Evolutionary conservation across 2,888 invertebrate species (phyloP).

Genomic region (Prosopocoilus inquinatus): DNA sequence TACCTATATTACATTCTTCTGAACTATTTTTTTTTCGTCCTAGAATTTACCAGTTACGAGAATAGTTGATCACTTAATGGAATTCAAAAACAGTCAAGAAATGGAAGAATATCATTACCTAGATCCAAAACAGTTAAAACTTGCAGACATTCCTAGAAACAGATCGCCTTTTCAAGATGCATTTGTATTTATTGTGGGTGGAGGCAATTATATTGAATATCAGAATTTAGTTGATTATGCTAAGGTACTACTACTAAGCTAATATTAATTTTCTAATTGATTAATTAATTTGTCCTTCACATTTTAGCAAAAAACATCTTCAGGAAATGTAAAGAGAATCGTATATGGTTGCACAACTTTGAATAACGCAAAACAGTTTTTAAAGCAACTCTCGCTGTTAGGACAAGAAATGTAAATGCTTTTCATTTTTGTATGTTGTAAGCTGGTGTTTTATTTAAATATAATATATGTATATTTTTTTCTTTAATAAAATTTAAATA

Average conservation of each 20-base stretch:
- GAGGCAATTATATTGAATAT: constrained; percentile 98
- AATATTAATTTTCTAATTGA: background rate
- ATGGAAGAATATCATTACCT: constrained; percentile 89
- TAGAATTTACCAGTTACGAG: constrained; percentile 93
- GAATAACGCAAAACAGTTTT: constrained; percentile 90
- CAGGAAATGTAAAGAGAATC: constrained; percentile 73
- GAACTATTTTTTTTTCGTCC: constrained; percentile 15
- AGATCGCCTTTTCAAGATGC: constrained; percentile 79
- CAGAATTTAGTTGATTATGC: constrained; percentile 96
- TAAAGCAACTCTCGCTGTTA: constrained; percentile 82
- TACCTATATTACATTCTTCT: background rate
- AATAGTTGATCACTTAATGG: constrained; percentile 87
- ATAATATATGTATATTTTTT: background rate
- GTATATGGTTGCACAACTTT: constrained; percentile 95
- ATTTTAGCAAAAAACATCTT: constrained; percentile 69
- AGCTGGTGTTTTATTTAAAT: background rate
- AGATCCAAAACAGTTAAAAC: constrained; percentile 91
- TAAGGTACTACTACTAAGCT: constrained; percentile 64
- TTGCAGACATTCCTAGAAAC: constrained; percentile 64
- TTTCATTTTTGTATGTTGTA: background rate
- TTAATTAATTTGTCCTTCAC: constrained; percentile 16
- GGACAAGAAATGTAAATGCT: constrained; percentile 63
- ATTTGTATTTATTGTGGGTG: constrained; percentile 87
- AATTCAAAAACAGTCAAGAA: constrained; percentile 72
- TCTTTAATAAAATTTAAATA: background rate